Evolutionary conservation across 30 jellyfish, hydroid and myxozoan genomes (phyloP), one percentile per base, ranked within the genome.

Genomic region (Hydra vulgaris): DNA sequence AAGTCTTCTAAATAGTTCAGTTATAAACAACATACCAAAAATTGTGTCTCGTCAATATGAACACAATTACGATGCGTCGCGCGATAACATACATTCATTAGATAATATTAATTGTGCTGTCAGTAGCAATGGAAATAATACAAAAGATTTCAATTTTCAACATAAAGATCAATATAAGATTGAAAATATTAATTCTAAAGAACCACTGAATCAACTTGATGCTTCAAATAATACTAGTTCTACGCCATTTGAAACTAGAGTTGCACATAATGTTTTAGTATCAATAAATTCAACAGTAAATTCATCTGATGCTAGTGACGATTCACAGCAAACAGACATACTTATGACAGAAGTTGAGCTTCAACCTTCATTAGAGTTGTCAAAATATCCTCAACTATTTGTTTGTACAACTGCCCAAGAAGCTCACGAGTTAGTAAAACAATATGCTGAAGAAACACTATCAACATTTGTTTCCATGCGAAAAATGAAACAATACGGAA

Each of bases 381-480:
- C 75, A 68, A 68, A 68, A 15, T 80, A 80, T 70, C 87, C 87
- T 21, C 25, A 80, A 26, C 68, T 80, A 26, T 80, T 80, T 70
- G 83, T 70, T 12, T 74, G 68, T 61, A 22, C 87, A 15, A 80
- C 87, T 21, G 87, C 87, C 15, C 71, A 66, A 66, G 87, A 80
- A 24, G 87, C 87, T 21, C 87, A 80, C 68, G 87, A 80, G 71
- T 24, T 80, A 21, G 71, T 80, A 12, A 67, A 80, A 25, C 70
- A 71, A 18, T 80, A 80, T 66, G 87, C 87, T 8, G 87, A 80
- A 26, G 87, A 80, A 66, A 80, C 87, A 3, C 53, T 80, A 53
- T 80, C 87, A 66, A 80, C 87, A 18, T 80, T 80, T 80, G 87
- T 80, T 8, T 80, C 87, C 15, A 80, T 80, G 87, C 21, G 87